Percentiles rank a stretch among this genome's conserved stretches.
Conservation (phyloP, 1,140 invertebrate genomes). For the Heterodera carotae region DNA sequence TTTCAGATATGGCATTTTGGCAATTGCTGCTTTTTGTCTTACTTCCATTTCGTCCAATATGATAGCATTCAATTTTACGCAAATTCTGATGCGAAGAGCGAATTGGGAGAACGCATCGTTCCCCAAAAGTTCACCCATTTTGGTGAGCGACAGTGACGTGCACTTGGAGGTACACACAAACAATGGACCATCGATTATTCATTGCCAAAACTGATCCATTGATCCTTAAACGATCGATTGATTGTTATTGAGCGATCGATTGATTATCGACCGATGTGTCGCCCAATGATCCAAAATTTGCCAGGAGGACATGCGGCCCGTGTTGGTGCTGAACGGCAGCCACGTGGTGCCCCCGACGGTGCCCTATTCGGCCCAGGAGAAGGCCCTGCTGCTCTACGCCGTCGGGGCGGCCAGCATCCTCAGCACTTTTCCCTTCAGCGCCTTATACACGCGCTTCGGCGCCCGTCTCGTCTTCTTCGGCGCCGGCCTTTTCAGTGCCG, state of each 20-base stretch:
- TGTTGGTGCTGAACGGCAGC: conserved; percentile 20
- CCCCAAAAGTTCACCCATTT: neutral
- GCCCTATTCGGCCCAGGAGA: neutral
- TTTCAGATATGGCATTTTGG: conserved; percentile 42
- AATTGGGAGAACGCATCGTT: conserved; percentile 25
- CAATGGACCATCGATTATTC: neutral
- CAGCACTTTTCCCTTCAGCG: conserved; percentile 46
- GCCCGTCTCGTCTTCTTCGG: conserved; percentile 40
- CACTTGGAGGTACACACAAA: neutral
- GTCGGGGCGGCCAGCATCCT: conserved; percentile 36
- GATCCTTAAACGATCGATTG: too few species aligned
- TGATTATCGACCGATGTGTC: too few species aligned
- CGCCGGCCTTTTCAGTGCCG: conserved; percentile 36
- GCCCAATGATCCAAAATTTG: too few species aligned
- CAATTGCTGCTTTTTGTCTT: conserved; percentile 34
- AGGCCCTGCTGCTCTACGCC: neutral
- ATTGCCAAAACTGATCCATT: neutral
- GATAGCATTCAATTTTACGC: conserved; percentile 49
- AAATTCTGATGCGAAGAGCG: conserved; percentile 34
- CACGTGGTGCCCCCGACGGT: conserved; percentile 15
- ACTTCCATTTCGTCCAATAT: conserved; percentile 52
- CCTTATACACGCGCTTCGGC: conserved; percentile 39
- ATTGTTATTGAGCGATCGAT: too few species aligned
- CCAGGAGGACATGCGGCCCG: conserved; percentile 25
- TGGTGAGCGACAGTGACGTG: neutral